Base-by-base conservation (phyloP, 1,140 invertebrate genomes). In the Trinorchestia longiramus region DNA sequence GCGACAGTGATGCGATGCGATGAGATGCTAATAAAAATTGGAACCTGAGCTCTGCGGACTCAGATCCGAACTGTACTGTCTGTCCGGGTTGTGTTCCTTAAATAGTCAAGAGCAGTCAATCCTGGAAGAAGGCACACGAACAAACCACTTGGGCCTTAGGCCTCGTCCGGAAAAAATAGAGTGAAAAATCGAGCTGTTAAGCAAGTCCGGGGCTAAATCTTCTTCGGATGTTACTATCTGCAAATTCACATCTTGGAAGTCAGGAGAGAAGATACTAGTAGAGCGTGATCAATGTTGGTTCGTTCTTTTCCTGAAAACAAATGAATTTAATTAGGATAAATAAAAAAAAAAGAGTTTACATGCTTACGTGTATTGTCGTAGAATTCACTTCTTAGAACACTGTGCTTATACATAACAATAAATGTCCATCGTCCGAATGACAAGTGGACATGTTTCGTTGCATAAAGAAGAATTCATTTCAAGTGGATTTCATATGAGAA, bases 41-140 rank as follows among this genome's bases (percentile, higher is more conserved):
- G 23, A 41, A 90, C 88, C 88, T 90, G 88, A 90, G 88, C 43
- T 42, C 88, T 43, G 88, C 88, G 88, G 88, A 90, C 88, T 42
- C 88, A 90, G 88, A 90, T 43, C 43, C 88, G n/a, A 43, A 90
- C 88, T 90, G 88, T 42, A 42, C n/a, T 28, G n/a, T 43, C 15
- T 15, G 88, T 42, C 88, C 88, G 88, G 88, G 43, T 28, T 17
- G 0, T 43, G n/a, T 4, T 11, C n/a, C 41, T 90, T 90, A 90
- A 90, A 28, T 90, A 90, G 41, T 90, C 88, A 36, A 3, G 62
- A 28, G n/a, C 0, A 90, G 36, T 36, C 88, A 4, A 42, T 15
- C 11, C 15, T 28, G 41, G 88, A 90, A 28, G 43, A 90, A 11
- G n/a, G 41, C 88, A 42, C 47, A 42, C 43, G 41, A 1, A 42